Base-by-base conservation (phyloP, 2,797 vertebrate species). In the Gobio occitaniae region DNA sequence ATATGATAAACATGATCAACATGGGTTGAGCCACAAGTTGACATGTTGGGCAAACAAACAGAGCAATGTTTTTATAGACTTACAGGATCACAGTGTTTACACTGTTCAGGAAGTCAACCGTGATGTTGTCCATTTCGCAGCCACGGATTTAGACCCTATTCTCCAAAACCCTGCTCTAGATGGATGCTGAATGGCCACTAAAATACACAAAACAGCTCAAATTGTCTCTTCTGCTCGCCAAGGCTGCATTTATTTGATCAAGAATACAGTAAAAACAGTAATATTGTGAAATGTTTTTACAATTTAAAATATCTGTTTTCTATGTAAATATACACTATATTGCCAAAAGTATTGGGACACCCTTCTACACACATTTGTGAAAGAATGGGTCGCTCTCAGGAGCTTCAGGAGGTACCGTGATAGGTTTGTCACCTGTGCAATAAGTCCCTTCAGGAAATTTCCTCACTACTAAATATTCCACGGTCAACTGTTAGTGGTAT, bases 31-130 rank as follows among this genome's bases (percentile, higher is more conserved):
- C 44, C 44, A 50, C 59, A 78, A 19, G 56, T 29, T 68, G 78
- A 66, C 47, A 80, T 80, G 76, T 61, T 63, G 56, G 56, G 54
- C 76, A 78, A 78, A 63, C 76, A 78, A 78, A 63, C 56, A 63
- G 52, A 38, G 32, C 32, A 2, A 19, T 54, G 72, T 75, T 54
- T 75, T 71, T 44, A 71, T 21, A n/a, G 69, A 8, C 21, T 52
- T 21, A 36, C 52, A n/a, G 36, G 4, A 13, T 59, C 36, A 21
- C 32, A 29, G 19, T 63, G 54, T 78, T 78, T 78, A 78, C 75
- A 61, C 13, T 76, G 44, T 36, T 32, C 54, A 63, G 56, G 76
- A 78, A 78, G 12, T 78, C 76, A 25, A 11, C 38, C n/a, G 76
- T 78, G 21, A 78, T 61, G 61, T 44, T 44, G 76, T n/a, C 56